Conservation (phyloP, 2,888 invertebrate genomes). For the Sycophila texana region DNA sequence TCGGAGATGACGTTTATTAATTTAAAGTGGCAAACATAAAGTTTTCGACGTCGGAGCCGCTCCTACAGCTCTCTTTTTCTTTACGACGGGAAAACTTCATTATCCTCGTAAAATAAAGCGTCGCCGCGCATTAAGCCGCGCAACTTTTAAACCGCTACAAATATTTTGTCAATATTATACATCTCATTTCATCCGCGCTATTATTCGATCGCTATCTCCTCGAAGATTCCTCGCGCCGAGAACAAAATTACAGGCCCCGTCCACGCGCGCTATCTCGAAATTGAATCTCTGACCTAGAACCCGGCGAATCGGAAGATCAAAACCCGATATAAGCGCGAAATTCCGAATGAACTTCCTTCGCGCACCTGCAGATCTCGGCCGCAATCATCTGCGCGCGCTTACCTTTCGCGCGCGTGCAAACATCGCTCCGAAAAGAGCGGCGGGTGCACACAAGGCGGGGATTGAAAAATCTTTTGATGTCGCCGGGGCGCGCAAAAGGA, state of each 20-base stretch:
- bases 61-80: background rate
- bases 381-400: slow-evolving; percentile 4
- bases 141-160: background rate
- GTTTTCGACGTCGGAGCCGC: background rate
- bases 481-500: background rate
- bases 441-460: background rate
- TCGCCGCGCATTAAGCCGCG: background rate
- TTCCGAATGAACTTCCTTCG: slow-evolving; percentile 18
- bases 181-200: background rate
- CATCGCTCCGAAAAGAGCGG: background rate
- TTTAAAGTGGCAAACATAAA: slow-evolving; percentile 47
- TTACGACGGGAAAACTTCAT: slow-evolving; percentile 34
- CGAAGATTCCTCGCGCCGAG: too few relatives aligned
- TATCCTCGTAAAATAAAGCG: background rate
- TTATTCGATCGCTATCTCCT: background rate
- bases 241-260: background rate
- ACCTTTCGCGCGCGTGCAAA: background rate
- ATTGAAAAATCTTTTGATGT: background rate
- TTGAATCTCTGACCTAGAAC: background rate
- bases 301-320: slow-evolving; percentile 9
- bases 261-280: background rate
- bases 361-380: background rate
- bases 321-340: background rate
- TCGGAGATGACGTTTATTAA: slow-evolving; percentile 51
- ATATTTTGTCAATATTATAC: background rate